A percentile compares a stretch with the other conserved stretches of the same genome.
These are phyloP conservation scores for Marronus borbonicus DNA, from an alignment of 2,888 invertebrate genomes.

Conservation along the genomic window DNA sequence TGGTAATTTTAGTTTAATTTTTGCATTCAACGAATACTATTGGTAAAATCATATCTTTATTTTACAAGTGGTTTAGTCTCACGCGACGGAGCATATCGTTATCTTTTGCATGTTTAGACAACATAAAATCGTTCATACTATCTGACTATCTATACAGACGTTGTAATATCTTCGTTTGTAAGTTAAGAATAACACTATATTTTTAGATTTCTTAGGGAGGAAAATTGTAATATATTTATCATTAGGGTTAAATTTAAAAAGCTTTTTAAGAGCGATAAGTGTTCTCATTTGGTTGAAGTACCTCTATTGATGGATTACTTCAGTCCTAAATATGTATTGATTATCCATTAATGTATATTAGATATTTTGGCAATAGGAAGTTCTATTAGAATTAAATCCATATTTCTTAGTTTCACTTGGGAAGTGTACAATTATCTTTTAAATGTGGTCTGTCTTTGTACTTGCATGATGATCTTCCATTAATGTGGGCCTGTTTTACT, in stretches of 20 bases:
- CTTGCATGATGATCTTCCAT: too few relatives aligned
- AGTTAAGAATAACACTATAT: neutral
- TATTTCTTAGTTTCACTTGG: too few relatives aligned
- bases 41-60: too few relatives aligned
- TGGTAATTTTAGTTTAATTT: neutral
- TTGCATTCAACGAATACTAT: neutral
- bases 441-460: too few relatives aligned
- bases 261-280: neutral
- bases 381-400: too few relatives aligned
- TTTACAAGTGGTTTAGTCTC: neutral
- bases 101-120: neutral
- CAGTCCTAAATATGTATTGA: neutral
- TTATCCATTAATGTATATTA: neutral
- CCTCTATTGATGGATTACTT: slow-evolving; percentile 5
- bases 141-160: neutral
- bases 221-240: neutral
- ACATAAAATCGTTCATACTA: neutral
- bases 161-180: neutral
- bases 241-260: neutral
- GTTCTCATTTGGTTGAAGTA: neutral
- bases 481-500: too few relatives aligned
- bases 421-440: too few relatives aligned
- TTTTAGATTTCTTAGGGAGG: neutral
- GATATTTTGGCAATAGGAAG: too few relatives aligned
- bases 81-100: neutral